Percentiles rank a stretch among this genome's conserved stretches.
Conservation (phyloP, 2,113 vertebrate genomes). For the Chlorodrepanis virens region DNA sequence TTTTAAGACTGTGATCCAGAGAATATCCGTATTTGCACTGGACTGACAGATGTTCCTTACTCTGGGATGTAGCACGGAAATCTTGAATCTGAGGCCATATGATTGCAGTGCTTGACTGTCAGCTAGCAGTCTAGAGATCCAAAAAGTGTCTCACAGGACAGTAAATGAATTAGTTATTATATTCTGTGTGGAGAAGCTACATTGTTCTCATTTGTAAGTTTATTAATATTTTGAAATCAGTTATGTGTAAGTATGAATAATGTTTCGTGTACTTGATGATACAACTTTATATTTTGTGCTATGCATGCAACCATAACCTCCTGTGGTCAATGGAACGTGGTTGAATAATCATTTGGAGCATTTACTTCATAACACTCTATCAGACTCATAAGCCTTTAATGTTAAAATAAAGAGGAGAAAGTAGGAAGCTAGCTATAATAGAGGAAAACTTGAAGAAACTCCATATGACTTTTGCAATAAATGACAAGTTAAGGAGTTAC, state of each 20-base stretch:
- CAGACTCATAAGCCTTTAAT: neutral
- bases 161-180: neutral
- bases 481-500: neutral
- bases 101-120: neutral
- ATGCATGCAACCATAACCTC: neutral
- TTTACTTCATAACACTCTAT: neutral
- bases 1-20: neutral
- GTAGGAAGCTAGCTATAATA: neutral
- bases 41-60: neutral
- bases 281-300: neutral
- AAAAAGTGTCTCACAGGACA: neutral
- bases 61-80: accelerated
- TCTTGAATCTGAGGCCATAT: neutral
- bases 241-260: neutral
- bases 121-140: neutral
- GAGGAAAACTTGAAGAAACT: neutral
- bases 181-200: neutral
- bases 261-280: neutral
- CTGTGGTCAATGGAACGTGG: neutral
- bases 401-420: neutral
- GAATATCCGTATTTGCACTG: neutral
- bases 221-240: neutral
- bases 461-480: neutral
- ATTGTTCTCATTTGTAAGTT: neutral
- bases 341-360: neutral